phyloP scores from a whole-genome alignment of 2,113 vertebrate genomes.

The Syngnathus floridae region DNA sequence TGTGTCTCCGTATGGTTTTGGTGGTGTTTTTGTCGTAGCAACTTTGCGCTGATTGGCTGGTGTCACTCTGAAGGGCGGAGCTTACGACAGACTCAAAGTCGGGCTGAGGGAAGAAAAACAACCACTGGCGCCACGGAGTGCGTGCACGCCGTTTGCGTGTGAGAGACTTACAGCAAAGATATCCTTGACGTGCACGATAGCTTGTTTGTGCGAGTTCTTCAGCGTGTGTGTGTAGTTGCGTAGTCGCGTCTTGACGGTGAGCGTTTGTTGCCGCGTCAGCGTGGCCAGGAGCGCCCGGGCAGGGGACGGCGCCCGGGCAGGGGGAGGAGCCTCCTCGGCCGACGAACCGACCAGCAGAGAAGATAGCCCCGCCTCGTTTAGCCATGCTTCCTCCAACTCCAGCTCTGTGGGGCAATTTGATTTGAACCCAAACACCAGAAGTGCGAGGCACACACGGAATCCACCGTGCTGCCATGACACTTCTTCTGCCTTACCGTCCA shows the following conservation, averaged over 20 bases:
- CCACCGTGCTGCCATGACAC: too few species aligned
- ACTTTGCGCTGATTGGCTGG: constrained; percentile 2
- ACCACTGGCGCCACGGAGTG: neutral
- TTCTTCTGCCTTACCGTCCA: constrained; percentile 39
- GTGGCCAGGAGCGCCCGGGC: constrained; percentile 87
- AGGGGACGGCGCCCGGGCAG: constrained; percentile 59
- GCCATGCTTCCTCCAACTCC: constrained; percentile 89
- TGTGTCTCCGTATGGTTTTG: constrained; percentile 48
- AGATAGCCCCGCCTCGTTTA: constrained; percentile 88
- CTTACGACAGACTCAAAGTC: constrained; percentile 23
- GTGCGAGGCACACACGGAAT: too few species aligned
- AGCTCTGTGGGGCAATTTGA: constrained; percentile 67
- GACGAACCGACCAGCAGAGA: constrained; percentile 73
- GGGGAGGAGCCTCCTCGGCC: constrained; percentile 52
- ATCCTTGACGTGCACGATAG: constrained; percentile 83
- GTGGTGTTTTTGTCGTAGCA: constrained; percentile 39
- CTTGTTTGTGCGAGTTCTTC: constrained; percentile 80
- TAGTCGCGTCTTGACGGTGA: constrained; percentile 84
- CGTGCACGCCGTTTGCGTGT: neutral
- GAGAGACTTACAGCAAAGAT: constrained; percentile 78
- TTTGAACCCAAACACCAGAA: too few species aligned
- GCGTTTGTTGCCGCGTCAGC: constrained; percentile 83
- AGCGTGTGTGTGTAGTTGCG: constrained; percentile 89
- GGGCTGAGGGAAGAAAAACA: constrained; percentile 12
- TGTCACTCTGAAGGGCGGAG: constrained; percentile 7